Evolutionary conservation across 2,888 invertebrate genomes (phyloP).

Genomic region (Lysandra bellargus): DNA sequence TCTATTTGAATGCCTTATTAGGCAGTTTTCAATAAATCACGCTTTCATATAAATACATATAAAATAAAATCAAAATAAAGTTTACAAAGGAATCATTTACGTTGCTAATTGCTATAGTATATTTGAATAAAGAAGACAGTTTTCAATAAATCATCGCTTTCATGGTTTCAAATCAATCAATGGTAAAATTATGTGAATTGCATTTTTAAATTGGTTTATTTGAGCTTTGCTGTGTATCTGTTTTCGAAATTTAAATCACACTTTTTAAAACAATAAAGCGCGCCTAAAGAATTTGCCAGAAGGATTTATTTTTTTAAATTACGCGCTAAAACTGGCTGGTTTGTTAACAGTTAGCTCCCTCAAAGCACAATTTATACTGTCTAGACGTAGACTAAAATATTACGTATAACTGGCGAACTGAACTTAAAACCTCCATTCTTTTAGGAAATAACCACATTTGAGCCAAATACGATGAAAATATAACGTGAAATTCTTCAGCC

Average conservation of each 20-base stretch:
- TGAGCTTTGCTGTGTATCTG: too few relatives aligned
- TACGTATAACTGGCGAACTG: conserved; percentile 40
- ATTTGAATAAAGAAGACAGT: too few relatives aligned
- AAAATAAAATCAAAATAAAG: neutral
- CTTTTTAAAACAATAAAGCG: conserved; percentile 19
- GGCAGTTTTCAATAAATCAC: too few relatives aligned
- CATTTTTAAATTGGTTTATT: too few relatives aligned
- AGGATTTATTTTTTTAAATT: neutral
- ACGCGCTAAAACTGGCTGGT: conserved; percentile 33
- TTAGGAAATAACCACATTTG: conserved; percentile 22
- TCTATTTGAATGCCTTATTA: too few relatives aligned
- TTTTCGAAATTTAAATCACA: neutral
- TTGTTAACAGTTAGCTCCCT: conserved; percentile 47
- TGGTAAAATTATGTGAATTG: neutral
- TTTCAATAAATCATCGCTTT: too few relatives aligned
- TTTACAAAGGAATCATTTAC: neutral
- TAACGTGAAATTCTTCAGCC: conserved; percentile 6
- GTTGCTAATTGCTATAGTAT: too few relatives aligned
- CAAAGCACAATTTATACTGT: conserved; percentile 50
- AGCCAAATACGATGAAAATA: conserved; percentile 30
- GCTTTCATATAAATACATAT: too few relatives aligned
- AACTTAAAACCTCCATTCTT: conserved; percentile 35
- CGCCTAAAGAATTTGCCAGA: conserved; percentile 36
- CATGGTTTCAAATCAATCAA: too few relatives aligned
- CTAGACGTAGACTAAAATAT: conserved; percentile 49